Conservation (phyloP, 2,113 vertebrate genomes). For the Lophotis ruficrista region DNA sequence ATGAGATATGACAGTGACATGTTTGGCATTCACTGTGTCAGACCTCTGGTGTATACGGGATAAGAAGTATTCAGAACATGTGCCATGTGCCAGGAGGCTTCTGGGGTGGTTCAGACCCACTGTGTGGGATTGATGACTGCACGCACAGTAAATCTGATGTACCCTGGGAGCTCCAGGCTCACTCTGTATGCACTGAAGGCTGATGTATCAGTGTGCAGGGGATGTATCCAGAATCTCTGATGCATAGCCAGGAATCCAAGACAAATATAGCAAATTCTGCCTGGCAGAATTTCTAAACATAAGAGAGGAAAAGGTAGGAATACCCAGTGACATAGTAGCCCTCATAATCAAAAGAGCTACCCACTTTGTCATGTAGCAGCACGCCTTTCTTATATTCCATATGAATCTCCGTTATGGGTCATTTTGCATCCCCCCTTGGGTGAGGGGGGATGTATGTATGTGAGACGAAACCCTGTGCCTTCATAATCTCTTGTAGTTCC, state of each 20-base stretch:
- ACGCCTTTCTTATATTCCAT: fast-evolving
- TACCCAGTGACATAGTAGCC: fast-evolving
- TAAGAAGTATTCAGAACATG: neutral
- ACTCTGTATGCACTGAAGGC: neutral
- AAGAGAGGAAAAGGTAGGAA: neutral
- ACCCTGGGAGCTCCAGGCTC: neutral
- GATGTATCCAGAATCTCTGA: neutral
- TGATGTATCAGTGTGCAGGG: neutral
- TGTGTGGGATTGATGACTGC: fast-evolving
- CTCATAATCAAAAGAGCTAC: neutral
- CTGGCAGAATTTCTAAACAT: neutral
- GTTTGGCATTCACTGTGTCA: neutral
- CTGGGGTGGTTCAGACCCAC: neutral
- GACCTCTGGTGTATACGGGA: fast-evolving
- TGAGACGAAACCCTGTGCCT: neutral
- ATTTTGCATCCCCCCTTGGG: neutral
- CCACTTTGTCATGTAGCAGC: fast-evolving
- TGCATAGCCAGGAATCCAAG: neutral
- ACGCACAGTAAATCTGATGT: neutral
- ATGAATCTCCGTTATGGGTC: neutral
- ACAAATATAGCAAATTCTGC: neutral
- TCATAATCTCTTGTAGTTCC: neutral
- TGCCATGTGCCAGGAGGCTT: neutral
- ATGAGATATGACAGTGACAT: fast-evolving
- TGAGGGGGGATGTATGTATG: neutral